A percentile compares a stretch with the other conserved stretches of the same genome.
Evolutionary conservation across 2,797 vertebrate genomes (phyloP).

Genomic region (Synanceia verrucosa): DNA sequence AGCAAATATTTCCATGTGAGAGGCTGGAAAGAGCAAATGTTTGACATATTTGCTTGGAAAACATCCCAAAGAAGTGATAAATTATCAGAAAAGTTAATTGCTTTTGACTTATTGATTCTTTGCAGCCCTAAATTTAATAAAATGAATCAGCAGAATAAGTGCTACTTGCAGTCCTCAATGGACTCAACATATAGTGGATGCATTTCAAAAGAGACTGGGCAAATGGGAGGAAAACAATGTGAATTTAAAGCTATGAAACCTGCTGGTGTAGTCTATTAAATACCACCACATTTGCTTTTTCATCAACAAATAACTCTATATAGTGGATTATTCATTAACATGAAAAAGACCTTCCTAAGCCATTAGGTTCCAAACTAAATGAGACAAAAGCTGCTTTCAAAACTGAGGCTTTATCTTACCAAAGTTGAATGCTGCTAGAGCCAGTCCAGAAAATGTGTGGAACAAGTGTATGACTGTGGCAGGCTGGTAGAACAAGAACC

Average conservation of each 20-base stretch:
- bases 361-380: background rate
- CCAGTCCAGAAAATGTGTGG: constrained; percentile 90
- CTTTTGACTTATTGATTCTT: background rate
- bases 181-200: background rate
- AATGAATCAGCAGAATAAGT: background rate
- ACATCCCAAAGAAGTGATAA: background rate
- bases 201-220: background rate
- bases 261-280: background rate
- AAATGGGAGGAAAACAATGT: background rate
- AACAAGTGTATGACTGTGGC: constrained; percentile 91
- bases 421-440: constrained; percentile 96
- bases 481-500: constrained; percentile 90
- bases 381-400: background rate
- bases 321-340: constrained; percentile 27
- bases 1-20: background rate
- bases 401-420: constrained; percentile 80
- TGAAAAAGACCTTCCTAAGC: background rate
- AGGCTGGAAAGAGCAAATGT: background rate
- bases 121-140: background rate
- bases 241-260: background rate
- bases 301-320: constrained; percentile 11
- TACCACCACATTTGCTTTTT: background rate
- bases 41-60: background rate
- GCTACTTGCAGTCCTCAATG: background rate
- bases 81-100: background rate